Evolutionary conservation across 2,797 vertebrate species (phyloP), one percentile per base, ranked within the genome.

Genomic region (Triplophysa yarkandensis): DNA sequence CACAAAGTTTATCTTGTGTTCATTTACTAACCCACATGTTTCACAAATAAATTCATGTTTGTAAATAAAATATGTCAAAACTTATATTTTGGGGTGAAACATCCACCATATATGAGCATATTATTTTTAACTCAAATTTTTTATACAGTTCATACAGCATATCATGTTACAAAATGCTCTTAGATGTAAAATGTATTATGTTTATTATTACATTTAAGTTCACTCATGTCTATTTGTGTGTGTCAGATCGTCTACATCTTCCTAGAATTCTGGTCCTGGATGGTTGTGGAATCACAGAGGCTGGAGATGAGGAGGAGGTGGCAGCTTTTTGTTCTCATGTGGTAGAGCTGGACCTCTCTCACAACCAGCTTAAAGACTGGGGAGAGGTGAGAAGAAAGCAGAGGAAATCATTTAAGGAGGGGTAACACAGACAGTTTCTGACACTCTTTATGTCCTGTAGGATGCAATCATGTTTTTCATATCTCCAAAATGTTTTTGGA

Each of bases 341-440:
- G 80, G 92, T 95, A 0, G 96, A 98, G 83, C 89, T 99, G 55
- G 98, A 99, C 86, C 92, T 99, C 81, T 98, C 98, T 78, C 89
- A 94, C 88, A 99, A 99, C 80, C 95, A 96, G 54, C 92, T 99
- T 0, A 92, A 92, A 78, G 94, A 98, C 88, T 99, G 98, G 98
- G 91, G 87, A 0, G 97, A 99, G 95, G 97, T 99, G 76, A 80
- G 76, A 57, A 21, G 25, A 13, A 54, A 52, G 16, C 6, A n/a
- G n/a, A n/a, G n/a, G n/a, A n/a, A n/a, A n/a, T n/a, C n/a, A n/a
- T n/a, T n/a, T n/a, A n/a, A n/a, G n/a, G n/a, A n/a, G n/a, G n/a
- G n/a, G n/a, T n/a, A n/a, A n/a, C n/a, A n/a, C n/a, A n/a, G n/a
- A n/a, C n/a, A n/a, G n/a, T n/a, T n/a, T n/a, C n/a, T n/a, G n/a